Evolutionary conservation across 2,113 vertebrate genomes (phyloP).

Genomic region (Thunnus maccoyii): DNA sequence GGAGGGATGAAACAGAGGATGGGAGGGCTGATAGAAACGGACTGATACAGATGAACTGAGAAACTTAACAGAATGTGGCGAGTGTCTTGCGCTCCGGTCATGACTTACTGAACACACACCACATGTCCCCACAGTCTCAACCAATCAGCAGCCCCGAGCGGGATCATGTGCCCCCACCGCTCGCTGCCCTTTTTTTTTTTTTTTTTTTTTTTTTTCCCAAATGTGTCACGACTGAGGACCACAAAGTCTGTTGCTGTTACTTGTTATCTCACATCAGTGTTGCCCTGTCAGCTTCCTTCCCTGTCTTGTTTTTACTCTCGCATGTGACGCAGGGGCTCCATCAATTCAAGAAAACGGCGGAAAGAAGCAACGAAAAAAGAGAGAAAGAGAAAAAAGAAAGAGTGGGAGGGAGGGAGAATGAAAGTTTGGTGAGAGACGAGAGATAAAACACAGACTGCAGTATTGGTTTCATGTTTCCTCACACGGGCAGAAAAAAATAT

Average conservation of each 20-base stretch:
- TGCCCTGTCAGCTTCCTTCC: constrained; percentile 54
- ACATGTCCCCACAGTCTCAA: not conserved
- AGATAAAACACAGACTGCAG: not conserved
- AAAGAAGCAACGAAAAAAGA: not conserved
- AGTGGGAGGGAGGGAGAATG: not conserved
- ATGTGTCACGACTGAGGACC: constrained; percentile 21
- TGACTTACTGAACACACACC: constrained; percentile 25
- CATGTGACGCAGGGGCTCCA: not conserved
- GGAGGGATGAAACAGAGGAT: constrained; percentile 4
- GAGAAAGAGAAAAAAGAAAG: not conserved
- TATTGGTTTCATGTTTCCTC: not conserved
- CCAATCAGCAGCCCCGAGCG: constrained; percentile 53
- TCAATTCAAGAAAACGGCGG: not conserved
- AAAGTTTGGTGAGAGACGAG: not conserved
- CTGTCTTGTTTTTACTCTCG: constrained; percentile 3
- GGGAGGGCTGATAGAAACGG: constrained; percentile 23
- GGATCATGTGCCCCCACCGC: constrained; percentile 28
- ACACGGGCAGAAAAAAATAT: not conserved
- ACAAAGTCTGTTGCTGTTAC: constrained; percentile 4
- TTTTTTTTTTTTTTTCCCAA: constrained; percentile 7
- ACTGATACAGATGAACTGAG: constrained; percentile 55
- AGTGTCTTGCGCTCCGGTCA: constrained; percentile 35
- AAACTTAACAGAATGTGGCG: constrained; percentile 45
- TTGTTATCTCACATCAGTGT: constrained; percentile 54
- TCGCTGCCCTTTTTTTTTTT: constrained; percentile 3